Percentiles rank a stretch among this genome's conserved stretches.
phyloP scores from a whole-genome alignment of 2,797 vertebrate species.

The Lagocephalus sceleratus region DNA sequence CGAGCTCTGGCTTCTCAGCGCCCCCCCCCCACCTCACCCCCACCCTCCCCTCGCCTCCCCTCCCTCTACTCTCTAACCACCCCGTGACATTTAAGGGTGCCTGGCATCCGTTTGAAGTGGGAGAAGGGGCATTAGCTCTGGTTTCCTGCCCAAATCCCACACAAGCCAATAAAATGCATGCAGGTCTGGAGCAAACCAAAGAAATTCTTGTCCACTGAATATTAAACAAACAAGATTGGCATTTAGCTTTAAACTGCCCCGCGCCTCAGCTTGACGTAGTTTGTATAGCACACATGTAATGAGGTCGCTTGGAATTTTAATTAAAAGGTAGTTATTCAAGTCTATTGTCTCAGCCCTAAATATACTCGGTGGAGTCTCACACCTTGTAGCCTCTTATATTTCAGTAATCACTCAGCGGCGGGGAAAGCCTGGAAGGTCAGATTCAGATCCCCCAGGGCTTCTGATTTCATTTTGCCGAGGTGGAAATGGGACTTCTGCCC shows the following conservation, averaged over 20 bases:
- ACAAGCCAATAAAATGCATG: constrained; percentile 73
- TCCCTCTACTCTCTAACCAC: constrained; percentile 65
- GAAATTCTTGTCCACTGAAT: constrained; percentile 66
- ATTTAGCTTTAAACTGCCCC: constrained; percentile 41
- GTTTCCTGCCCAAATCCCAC: constrained; percentile 80
- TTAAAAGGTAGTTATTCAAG: constrained; percentile 22
- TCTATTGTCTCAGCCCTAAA: constrained; percentile 6
- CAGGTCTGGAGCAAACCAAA: constrained; percentile 68
- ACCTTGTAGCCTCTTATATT: constrained; percentile 41
- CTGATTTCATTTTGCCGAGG: constrained; percentile 72
- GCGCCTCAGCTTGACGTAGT: constrained; percentile 1
- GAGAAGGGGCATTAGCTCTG: constrained; percentile 77
- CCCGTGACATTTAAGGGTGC: constrained; percentile 77
- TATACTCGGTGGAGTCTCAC: constrained; percentile 25
- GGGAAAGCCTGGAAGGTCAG: constrained; percentile 42
- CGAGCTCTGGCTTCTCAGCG: constrained; percentile 32
- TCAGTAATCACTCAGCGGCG: constrained; percentile 55
- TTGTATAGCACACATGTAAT: constrained; percentile 9
- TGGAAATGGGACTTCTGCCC: constrained; percentile 66
- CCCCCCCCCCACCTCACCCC: constrained; percentile 4
- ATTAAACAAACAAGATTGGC: constrained; percentile 64
- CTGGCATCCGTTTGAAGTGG: constrained; percentile 80
- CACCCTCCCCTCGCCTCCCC: constrained; percentile 28
- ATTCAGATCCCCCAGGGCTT: constrained; percentile 67
- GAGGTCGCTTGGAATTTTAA: constrained; percentile 17